Evolutionary conservation across 1,140 invertebrate species (phyloP).

Genomic region (Drosophila mauritiana): DNA sequence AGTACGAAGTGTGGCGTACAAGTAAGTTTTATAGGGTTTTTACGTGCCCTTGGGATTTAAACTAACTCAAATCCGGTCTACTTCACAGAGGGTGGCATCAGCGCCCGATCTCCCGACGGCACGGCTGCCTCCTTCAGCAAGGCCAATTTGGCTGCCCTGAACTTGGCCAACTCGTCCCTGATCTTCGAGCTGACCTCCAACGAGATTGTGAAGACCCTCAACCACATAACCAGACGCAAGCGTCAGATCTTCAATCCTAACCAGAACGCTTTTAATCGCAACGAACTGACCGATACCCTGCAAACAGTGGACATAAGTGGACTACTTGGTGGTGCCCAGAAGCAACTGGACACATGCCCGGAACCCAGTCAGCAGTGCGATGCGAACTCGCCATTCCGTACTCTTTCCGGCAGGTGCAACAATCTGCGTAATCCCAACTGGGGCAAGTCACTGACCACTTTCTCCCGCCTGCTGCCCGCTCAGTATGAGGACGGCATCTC

Average conservation of each 20-base stretch:
- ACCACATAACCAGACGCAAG: slow-evolving; percentile 87
- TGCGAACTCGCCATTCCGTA: slow-evolving; percentile 91
- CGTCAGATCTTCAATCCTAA: slow-evolving; percentile 90
- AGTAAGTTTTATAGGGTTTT: slow-evolving; percentile 47
- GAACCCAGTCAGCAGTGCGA: slow-evolving; percentile 90
- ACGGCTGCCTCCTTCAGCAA: slow-evolving; percentile 95
- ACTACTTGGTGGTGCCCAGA: slow-evolving; percentile 85
- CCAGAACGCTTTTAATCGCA: slow-evolving; percentile 87
- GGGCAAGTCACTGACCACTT: slow-evolving; percentile 94
- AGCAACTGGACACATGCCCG: slow-evolving; percentile 85
- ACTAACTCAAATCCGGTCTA: slow-evolving; percentile 23
- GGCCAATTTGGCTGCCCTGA: slow-evolving; percentile 92
- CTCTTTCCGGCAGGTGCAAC: slow-evolving; percentile 95
- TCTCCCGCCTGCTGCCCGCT: slow-evolving; percentile 93
- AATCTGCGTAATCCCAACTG: slow-evolving; percentile 94
- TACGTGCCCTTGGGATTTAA: not conserved
- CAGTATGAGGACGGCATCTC: slow-evolving; percentile 96
- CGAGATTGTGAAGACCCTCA: slow-evolving; percentile 90
- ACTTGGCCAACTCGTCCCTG: slow-evolving; percentile 94
- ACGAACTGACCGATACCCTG: slow-evolving; percentile 89
- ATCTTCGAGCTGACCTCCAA: slow-evolving; percentile 94
- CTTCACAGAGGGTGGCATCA: slow-evolving; percentile 89
- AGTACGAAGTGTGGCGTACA: slow-evolving; percentile 90
- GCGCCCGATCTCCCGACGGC: slow-evolving; percentile 93
- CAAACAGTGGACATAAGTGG: slow-evolving; percentile 90